phyloP scores from a whole-genome alignment of 2,888 invertebrate species.

The Frankliniella intonsa region DNA sequence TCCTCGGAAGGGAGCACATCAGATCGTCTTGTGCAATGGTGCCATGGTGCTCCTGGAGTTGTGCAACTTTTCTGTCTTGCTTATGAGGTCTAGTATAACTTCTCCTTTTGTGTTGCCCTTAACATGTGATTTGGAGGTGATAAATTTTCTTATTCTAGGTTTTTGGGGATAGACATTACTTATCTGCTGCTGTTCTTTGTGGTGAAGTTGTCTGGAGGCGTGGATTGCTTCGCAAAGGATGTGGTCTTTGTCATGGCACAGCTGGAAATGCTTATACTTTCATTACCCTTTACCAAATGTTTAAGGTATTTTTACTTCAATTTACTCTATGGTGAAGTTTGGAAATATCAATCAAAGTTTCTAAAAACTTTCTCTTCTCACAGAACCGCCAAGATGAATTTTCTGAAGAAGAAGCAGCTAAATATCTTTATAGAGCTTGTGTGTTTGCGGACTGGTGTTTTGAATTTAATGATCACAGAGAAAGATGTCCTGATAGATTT shows the following conservation, averaged over 20 bases:
- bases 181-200: slow-evolving; percentile 63
- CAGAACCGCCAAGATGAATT: slow-evolving; percentile 32
- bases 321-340: slow-evolving; percentile 16
- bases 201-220: slow-evolving; percentile 76
- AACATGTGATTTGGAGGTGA: slow-evolving; percentile 21
- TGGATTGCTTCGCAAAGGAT: slow-evolving; percentile 77
- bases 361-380: slow-evolving; percentile 28
- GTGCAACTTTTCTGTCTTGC: slow-evolving; percentile 65
- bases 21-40: slow-evolving; percentile 86
- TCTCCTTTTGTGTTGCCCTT: slow-evolving; percentile 30
- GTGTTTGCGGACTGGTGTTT: slow-evolving; percentile 79
- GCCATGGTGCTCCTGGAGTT: slow-evolving; percentile 90
- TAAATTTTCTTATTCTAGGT: slow-evolving; percentile 49
- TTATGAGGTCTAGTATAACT: slow-evolving; percentile 53
- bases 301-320: slow-evolving; percentile 52
- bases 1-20: slow-evolving; percentile 64
- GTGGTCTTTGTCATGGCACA: slow-evolving; percentile 83
- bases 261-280: slow-evolving; percentile 84
- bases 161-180: slow-evolving; percentile 62
- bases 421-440: slow-evolving; percentile 68
- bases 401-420: slow-evolving; percentile 53
- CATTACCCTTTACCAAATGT: slow-evolving; percentile 70
- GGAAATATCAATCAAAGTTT: slow-evolving; percentile 29
- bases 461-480: slow-evolving; percentile 60
- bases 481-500: slow-evolving; percentile 67